These are phyloP conservation scores for Eulemur mongoz DNA, from an alignment of 2,797 vertebrate species.

Conservation along the genomic window DNA sequence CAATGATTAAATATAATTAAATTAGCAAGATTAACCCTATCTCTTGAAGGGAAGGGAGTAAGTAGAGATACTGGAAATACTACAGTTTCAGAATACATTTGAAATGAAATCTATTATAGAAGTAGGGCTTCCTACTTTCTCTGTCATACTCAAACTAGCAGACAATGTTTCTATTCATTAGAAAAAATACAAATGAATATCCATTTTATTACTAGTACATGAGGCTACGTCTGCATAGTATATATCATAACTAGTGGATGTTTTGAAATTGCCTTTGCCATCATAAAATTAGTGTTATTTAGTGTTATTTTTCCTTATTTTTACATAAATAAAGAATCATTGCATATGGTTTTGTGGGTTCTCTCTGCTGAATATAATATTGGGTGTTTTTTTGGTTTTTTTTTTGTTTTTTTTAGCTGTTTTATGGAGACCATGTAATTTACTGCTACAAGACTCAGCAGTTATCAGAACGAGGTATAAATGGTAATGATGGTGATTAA, in stretches of 20 bases:
- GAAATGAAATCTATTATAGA: background rate
- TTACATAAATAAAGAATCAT: constrained; percentile 57
- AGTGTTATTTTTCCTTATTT: constrained; percentile 50
- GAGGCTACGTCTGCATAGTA: background rate
- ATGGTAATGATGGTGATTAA: constrained; percentile 79
- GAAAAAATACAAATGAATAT: background rate
- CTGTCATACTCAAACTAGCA: background rate
- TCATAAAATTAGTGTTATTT: background rate
- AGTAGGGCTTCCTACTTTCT: background rate
- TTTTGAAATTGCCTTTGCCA: background rate
- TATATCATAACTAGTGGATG: background rate
- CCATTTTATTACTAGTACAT: background rate
- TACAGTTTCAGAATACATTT: background rate
- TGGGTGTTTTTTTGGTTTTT: constrained; percentile 21
- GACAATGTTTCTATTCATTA: background rate
- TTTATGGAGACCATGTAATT: constrained; percentile 73
- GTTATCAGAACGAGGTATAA: constrained; percentile 77
- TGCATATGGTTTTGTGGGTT: constrained; percentile 60
- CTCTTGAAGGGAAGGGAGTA: background rate
- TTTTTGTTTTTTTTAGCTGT: background rate
- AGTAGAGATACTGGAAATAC: background rate
- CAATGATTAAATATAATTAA: background rate
- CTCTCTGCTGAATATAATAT: constrained; percentile 52
- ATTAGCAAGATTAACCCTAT: background rate
- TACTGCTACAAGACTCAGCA: constrained; percentile 76